Percentiles rank a stretch among this genome's conserved stretches.
Conservation (phyloP, 2,888 invertebrate species). For the Lepas anatifera region DNA sequence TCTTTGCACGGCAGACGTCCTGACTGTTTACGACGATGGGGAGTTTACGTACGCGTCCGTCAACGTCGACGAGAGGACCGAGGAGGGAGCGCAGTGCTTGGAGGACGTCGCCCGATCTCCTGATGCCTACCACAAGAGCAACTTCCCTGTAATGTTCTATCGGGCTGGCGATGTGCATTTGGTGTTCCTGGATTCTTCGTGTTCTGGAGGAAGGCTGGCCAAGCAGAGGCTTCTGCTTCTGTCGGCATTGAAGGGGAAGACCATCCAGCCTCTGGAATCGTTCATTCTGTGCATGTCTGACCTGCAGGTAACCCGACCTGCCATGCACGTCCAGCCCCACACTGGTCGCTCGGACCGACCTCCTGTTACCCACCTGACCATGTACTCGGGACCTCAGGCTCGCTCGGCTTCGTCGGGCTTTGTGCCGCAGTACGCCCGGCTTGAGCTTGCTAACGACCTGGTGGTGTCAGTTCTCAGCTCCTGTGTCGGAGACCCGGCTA, state of each 20-base stretch:
- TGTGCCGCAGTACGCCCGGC: slow-evolving; percentile 4
- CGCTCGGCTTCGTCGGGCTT: background rate
- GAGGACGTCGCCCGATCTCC: background rate
- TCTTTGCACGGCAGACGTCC: background rate
- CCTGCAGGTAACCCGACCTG: slow-evolving; percentile 3
- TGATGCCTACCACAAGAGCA: background rate
- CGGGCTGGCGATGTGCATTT: slow-evolving; percentile 1
- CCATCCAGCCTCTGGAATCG: slow-evolving; percentile 5
- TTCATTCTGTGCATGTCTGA: slow-evolving; percentile 1
- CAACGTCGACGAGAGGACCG: background rate
- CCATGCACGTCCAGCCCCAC: background rate
- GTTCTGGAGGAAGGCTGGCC: background rate
- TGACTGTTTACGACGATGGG: background rate
- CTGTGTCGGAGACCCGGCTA: slow-evolving; percentile 11
- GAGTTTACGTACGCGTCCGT: background rate
- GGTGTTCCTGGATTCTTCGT: slow-evolving; percentile 1
- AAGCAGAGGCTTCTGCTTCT: slow-evolving; percentile 3
- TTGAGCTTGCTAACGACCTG: background rate
- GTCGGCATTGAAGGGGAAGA: background rate
- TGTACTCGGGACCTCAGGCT: slow-evolving; percentile 13
- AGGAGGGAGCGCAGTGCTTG: background rate
- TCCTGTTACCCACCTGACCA: slow-evolving; percentile 1
- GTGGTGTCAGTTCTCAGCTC: slow-evolving; percentile 10
- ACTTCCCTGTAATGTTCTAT: slow-evolving; percentile 12
- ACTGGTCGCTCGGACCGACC: background rate